phyloP scores from a whole-genome alignment of 2,797 vertebrate species.

The Liasis olivaceus region DNA sequence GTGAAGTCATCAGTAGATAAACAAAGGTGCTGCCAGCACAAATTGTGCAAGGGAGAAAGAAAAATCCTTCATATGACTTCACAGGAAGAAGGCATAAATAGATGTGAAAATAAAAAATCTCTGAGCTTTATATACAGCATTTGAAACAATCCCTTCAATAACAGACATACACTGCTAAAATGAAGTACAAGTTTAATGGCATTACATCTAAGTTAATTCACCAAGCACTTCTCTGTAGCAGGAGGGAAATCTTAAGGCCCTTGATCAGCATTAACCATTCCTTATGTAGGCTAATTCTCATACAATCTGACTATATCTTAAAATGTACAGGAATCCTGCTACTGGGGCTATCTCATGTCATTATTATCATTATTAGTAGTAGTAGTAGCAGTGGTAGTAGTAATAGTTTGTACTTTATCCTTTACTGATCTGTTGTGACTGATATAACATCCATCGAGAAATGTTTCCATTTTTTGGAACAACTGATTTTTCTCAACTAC shows the following conservation, averaged over 20 bases:
- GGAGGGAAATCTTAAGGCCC: neutral
- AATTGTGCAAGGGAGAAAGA: constrained; percentile 66
- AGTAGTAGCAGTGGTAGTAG: no score
- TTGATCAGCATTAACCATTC: constrained; percentile 17
- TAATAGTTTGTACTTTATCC: no score
- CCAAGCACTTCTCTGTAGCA: constrained; percentile 31
- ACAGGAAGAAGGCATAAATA: constrained; percentile 26
- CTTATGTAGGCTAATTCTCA: constrained; percentile 3
- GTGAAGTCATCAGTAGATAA: constrained; percentile 64
- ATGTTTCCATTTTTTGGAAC: neutral
- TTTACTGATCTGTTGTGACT: neutral
- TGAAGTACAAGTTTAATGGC: rapidly evolving
- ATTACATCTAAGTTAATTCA: neutral
- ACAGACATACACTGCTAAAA: neutral
- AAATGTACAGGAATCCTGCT: rapidly evolving
- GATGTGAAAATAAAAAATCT: constrained; percentile 7
- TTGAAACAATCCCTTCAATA: neutral
- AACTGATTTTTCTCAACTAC: neutral
- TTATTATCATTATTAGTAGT: neutral
- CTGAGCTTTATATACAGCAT: neutral
- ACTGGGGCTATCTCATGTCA: neutral
- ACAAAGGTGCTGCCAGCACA: constrained; percentile 63
- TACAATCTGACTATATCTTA: neutral
- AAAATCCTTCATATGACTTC: constrained; percentile 53
- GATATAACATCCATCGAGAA: neutral